Evolutionary conservation across 2,888 invertebrate genomes (phyloP).

Genomic region (Oligia strigilis): DNA sequence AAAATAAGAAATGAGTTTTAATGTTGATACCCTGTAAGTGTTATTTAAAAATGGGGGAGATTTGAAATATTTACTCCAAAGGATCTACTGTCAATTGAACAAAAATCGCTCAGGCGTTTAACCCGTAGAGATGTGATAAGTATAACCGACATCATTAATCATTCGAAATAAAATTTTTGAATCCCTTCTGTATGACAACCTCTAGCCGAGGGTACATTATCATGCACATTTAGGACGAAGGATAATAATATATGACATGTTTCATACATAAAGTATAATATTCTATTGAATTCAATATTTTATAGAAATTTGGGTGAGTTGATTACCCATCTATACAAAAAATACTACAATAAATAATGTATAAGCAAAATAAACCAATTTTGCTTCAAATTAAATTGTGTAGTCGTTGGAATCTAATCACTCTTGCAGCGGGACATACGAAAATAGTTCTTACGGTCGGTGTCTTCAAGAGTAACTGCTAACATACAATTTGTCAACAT

Average conservation of each 20-base stretch:
- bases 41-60: slow-evolving; percentile 77
- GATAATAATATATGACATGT: slow-evolving; percentile 43
- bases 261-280: slow-evolving; percentile 44
- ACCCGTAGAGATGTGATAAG: slow-evolving; percentile 70
- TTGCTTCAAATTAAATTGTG: slow-evolving; percentile 29
- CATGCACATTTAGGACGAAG: slow-evolving; percentile 54
- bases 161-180: slow-evolving; percentile 79
- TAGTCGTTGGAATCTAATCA: slow-evolving; percentile 51
- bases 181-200: slow-evolving; percentile 69
- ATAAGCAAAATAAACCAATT: slow-evolving; percentile 16
- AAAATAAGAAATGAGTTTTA: slow-evolving; percentile 74
- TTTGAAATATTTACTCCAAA: slow-evolving; percentile 76
- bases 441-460: slow-evolving; percentile 17
- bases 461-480: slow-evolving; percentile 11
- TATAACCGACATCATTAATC: slow-evolving; percentile 84
- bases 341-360: slow-evolving; percentile 17
- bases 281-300: slow-evolving; percentile 32
- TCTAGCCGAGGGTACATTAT: slow-evolving; percentile 64
- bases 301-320: slow-evolving; percentile 14
- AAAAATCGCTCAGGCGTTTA: slow-evolving; percentile 83
- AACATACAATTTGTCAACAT: slow-evolving; percentile 29
- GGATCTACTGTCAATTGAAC: slow-evolving; percentile 84
- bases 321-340: slow-evolving; percentile 1
- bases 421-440: slow-evolving; percentile 20
- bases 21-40: slow-evolving; percentile 77